Conservation (phyloP, 2,113 vertebrate genomes). For the Deroptyus accipitrinus region DNA sequence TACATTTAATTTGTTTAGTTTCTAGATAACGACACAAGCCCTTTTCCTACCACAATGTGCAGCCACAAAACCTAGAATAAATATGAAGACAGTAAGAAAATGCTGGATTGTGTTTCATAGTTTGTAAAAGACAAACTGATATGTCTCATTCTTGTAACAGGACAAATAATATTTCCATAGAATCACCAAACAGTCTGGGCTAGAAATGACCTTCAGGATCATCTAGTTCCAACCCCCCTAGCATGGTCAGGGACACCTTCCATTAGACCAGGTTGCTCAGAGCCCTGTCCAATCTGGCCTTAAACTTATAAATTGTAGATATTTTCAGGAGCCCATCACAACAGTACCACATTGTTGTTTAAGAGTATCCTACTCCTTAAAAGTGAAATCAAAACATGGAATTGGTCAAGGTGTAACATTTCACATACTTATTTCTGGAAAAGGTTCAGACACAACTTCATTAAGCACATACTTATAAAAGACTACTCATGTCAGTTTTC, state of each 20-base stretch:
- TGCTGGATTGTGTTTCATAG: not conserved
- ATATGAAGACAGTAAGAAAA: not conserved
- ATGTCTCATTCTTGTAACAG: not conserved
- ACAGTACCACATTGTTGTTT: not conserved
- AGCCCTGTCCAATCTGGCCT: not conserved
- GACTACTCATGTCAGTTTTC: not conserved
- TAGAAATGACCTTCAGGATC: not conserved
- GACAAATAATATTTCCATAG: not conserved
- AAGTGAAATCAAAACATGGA: not conserved
- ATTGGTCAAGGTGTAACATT: not conserved
- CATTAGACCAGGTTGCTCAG: not conserved
- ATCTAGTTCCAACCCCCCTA: not conserved
- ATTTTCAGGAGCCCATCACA: not conserved
- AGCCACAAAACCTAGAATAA: not conserved
- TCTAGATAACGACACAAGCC: not conserved
- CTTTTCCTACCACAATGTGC: not conserved
- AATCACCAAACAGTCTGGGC: not conserved
- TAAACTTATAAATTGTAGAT: not conserved
- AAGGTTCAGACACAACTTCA: not conserved
- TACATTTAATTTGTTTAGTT: not conserved
- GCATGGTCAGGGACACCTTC: not conserved
- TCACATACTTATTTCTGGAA: not conserved
- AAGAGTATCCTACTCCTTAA: not conserved
- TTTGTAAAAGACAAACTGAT: not conserved
- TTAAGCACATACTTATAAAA: not conserved